Evolutionary conservation across 2,113 vertebrate species (phyloP), one percentile per base, ranked within the genome.

Genomic region (Acrocephalus arundinaceus): DNA sequence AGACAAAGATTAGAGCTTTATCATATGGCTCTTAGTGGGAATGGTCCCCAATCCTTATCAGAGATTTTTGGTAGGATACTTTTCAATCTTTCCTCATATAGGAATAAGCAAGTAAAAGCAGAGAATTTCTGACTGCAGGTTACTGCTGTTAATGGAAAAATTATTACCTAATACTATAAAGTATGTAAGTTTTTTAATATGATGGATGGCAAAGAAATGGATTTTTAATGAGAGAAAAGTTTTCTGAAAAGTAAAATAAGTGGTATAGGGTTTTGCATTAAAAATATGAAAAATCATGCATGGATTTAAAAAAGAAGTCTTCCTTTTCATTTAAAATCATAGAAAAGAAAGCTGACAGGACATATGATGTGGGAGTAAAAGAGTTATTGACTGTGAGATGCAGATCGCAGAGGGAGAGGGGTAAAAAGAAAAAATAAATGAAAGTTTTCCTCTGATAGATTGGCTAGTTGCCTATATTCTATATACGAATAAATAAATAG

Each of bases 341-440:
- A 82, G 63, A 78, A 58, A 74, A 80, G 39, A 92, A 85, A 81
- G 27, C 51, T 95, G 89, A 77, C 63, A 76, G 43, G 21, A 49
- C 8, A 45, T 92, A 49, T 27, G 39, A 94, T 52, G 10, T 54
- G 28, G 57, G 54, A 96, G 23, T 55, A 90, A 92, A 94, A 93
- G 21, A 81, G 8, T 94, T 93, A 96, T 41, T 92, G 75, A 86
- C 54, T 93, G 30, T 79, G 63, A 96, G 54, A 82, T 88, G 23
- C 15, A 96, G 70, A 96, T 48, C 62, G 87, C 35, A 86, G 75
- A 81, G 27, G 21, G 41, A 87, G 33, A 94, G 15, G 79, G 39
- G 74, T 71, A 65, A 96, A 96, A 96, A 94, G 68, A 81, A 84
- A 90, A 96, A 91, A 70, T 82, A 97, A 94, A 91, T 66, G 24